Evolutionary conservation across 2,888 invertebrate genomes (phyloP).

Genomic region (Cantharis lateralis): DNA sequence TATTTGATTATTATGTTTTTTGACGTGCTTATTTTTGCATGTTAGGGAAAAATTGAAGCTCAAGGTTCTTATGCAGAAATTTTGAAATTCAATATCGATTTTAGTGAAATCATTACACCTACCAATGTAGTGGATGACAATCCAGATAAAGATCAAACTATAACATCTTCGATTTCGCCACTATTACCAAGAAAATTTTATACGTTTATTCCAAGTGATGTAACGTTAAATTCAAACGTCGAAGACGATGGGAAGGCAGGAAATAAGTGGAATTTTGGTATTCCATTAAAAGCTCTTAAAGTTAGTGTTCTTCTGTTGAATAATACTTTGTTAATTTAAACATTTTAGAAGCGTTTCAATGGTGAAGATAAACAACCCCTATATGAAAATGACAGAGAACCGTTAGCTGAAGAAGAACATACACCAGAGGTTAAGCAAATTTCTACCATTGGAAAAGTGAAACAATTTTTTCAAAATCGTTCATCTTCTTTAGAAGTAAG

Average conservation of each 20-base stretch:
- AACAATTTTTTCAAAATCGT: neutral
- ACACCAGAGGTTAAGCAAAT: neutral
- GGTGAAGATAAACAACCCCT: neutral
- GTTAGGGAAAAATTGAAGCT: slow-evolving; percentile 61
- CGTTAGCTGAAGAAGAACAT: neutral
- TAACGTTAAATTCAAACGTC: neutral
- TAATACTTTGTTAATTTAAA: neutral
- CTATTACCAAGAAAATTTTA: neutral
- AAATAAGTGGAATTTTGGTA: neutral
- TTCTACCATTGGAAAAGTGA: neutral
- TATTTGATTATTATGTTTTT: neutral
- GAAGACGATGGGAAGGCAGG: neutral
- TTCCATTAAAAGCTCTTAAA: neutral
- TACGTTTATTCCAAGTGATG: neutral
- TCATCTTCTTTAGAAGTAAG: neutral
- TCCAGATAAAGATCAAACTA: slow-evolving; percentile 5
- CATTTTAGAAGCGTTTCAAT: neutral
- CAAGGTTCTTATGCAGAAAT: slow-evolving; percentile 66
- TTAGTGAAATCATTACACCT: slow-evolving; percentile 57
- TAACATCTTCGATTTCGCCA: neutral
- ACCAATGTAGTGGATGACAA: slow-evolving; percentile 37
- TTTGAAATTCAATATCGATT: slow-evolving; percentile 63
- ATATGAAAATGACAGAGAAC: neutral
- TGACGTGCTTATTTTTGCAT: neutral
- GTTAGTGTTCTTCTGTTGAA: neutral